Evolutionary conservation across 1,140 invertebrate genomes (phyloP), one percentile per base, ranked within the genome.

Genomic region (Diprion similis): DNA sequence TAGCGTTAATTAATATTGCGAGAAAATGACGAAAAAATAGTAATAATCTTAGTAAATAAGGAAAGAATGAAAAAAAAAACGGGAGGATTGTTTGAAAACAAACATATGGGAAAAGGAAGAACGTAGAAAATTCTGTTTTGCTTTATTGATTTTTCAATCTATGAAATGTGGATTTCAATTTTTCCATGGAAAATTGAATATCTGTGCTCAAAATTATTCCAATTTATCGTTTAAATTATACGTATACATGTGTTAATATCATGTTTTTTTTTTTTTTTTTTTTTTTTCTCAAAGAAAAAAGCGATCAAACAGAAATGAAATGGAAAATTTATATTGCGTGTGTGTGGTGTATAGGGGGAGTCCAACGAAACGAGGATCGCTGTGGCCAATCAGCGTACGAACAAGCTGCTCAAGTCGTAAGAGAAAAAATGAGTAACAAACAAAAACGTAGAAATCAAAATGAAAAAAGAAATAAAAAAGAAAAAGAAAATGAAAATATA

Each of bases 351-450:
- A 69, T 82, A 89, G 89, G 89, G 86, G 70, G 85, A 88, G 71
- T 90, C 89, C 46, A 90, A 90, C 78, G 88, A 89, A 89, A 93
- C 93, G 80, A 92, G 94, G 91, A 95, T 95, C 93, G 92, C 93
- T 84, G 91, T 94, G 84, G 94, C 94, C 81, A 95, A 95, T 87
- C 93, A 95, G 89, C 91, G 94, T 80, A 94, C 94, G 81, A 93
- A 95, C 87, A 93, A 94, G 84, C 92, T 95, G 83, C 91, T 95
- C 86, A 95, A 95, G 91, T 94, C 51, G 11, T 59, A 59, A 59
- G 24, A 37, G 24, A 37, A 37, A 37, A 37, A 37, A 37, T 37
- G 24, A 37, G 24, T 37, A 37, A 37, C 24, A 37, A 37, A 37
- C 24, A 37, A 37, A 37, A 37, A 37, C 24, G 24, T 37, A 37